Evolutionary conservation across 2,797 vertebrate species (phyloP).

Genomic region (Pseudochaenichthys georgianus): DNA sequence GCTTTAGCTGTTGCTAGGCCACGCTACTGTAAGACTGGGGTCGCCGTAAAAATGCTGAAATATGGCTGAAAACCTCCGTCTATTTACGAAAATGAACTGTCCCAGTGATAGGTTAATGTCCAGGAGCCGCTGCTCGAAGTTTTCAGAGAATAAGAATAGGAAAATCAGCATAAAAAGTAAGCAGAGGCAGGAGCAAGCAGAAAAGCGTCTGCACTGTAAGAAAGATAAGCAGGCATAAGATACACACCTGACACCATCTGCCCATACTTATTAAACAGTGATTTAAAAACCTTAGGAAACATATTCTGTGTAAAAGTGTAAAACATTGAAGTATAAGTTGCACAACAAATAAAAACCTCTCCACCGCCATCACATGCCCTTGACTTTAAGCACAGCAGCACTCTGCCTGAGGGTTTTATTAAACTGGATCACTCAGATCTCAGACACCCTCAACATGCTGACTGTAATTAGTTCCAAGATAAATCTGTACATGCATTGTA

Average conservation of each 20-base stretch:
- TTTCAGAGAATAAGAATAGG: no score
- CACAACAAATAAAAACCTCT: constrained; percentile 7
- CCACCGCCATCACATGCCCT: constrained; percentile 41
- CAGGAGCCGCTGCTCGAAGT: no score
- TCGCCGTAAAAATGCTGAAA: no score
- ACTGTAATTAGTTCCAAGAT: constrained; percentile 88
- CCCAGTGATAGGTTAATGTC: no score
- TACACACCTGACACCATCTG: not conserved
- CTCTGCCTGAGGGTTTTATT: constrained; percentile 77
- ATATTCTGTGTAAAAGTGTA: constrained; percentile 16
- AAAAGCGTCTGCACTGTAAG: no score
- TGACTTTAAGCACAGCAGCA: constrained; percentile 40
- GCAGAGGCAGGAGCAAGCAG: no score
- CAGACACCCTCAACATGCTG: constrained; percentile 72
- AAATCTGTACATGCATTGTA: constrained; percentile 78
- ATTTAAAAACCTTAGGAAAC: not conserved
- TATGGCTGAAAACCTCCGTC: no score
- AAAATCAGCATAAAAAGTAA: no score
- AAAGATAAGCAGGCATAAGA: no score
- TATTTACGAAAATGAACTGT: no score
- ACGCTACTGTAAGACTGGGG: no score
- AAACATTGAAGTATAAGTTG: constrained; percentile 15
- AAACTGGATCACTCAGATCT: constrained; percentile 83
- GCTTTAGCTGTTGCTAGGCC: no score
- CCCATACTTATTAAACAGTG: constrained; percentile 9